Evolutionary conservation across 2,888 invertebrate genomes (phyloP).

Genomic region (Lepidocyrtinus sp.): DNA sequence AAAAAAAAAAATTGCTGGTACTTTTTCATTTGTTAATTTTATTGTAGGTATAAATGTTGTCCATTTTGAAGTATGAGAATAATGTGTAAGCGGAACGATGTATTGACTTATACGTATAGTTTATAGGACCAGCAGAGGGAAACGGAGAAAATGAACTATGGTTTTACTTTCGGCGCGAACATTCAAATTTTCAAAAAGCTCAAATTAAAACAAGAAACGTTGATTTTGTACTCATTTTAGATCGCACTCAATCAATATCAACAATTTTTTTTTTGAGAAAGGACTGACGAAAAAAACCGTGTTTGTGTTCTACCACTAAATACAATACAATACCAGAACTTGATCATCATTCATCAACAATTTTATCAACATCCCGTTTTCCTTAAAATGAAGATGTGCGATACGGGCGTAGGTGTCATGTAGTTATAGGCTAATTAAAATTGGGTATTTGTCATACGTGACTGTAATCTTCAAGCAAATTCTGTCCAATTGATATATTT

Average conservation of each 20-base stretch:
- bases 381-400: background rate
- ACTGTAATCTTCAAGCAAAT: background rate
- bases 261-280: background rate
- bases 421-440: background rate
- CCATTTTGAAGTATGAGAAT: too few species aligned
- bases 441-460: background rate
- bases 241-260: slow-evolving; percentile 12
- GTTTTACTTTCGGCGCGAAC: too few species aligned
- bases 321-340: too few species aligned
- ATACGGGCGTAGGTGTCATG: background rate
- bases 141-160: too few species aligned
- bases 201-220: slow-evolving; percentile 7
- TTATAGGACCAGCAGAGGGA: too few species aligned
- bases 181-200: background rate
- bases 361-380: too few species aligned
- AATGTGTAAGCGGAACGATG: too few species aligned
- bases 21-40: too few species aligned
- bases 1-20: too few species aligned
- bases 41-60: too few species aligned
- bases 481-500: background rate
- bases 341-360: too few species aligned
- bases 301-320: slow-evolving; percentile 11
- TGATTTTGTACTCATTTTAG: slow-evolving; percentile 9
- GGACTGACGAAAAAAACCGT: slow-evolving; percentile 3
- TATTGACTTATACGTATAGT: too few species aligned